Evolutionary conservation across 2,888 invertebrate genomes (phyloP), one percentile per base, ranked within the genome.

Genomic region (Schrankia costaestrigalis): DNA sequence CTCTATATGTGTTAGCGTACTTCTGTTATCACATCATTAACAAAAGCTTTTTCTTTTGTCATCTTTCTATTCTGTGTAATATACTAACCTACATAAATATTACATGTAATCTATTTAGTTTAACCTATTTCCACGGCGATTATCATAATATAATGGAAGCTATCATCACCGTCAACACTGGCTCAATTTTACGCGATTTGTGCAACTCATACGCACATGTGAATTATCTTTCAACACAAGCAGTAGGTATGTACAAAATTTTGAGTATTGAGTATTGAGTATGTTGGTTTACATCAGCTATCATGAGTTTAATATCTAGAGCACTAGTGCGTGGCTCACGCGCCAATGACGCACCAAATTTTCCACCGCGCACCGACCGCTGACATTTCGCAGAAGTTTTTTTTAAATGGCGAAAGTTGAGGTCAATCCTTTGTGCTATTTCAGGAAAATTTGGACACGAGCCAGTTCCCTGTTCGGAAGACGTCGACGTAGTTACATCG

Each of bases 351-450:
- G 80, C 78, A 77, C 71, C 53, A 78, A 81, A 78, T 70, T 82
- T 84, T 80, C 82, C 81, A 47, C 54, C 50, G 44, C 61, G 22
- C 50, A 58, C 46, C 55, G 71, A 63, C 57, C 74, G 64, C 73
- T 73, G 78, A 78, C 78, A 78, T 74, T 84, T 83, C 77, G 71
- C 80, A 83, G 79, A 82, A 83, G 69, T 75, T 78, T 82, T 73
- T 76, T 78, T 13, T 25, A 70, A n/a, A 69, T 58, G 68, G 52
- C 48, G 53, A 66, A 70, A 71, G 59, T 62, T 72, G 73, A 80
- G 81, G 80, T 79, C 78, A 72, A 79, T 86, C 83, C 87, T 87
- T 87, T 87, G 87, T 87, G 86, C 85, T 87, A 87, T 86, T 87
- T 86, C 76, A 79, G 85, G 84, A 78, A 71, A 78, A 79, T 35